Base-by-base conservation (phyloP, 2,797 vertebrate genomes). In the Semaprochilodus insignis region DNA sequence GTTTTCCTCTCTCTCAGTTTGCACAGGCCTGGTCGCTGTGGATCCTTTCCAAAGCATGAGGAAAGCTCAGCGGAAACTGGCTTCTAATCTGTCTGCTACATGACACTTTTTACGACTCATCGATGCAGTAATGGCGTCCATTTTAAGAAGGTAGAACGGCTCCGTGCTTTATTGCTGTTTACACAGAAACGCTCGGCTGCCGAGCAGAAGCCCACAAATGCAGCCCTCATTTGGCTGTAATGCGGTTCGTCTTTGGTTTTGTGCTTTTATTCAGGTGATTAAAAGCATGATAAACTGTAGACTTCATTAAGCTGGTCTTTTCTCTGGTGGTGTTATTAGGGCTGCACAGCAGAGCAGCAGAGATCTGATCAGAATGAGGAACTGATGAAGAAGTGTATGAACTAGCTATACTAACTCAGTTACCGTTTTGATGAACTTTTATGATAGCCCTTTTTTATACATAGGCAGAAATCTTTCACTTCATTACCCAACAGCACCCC, bases 151-250 rank as follows among this genome's bases (percentile, higher is more conserved):
- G 57, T 31, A 48, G 55, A 48, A 3, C n/a, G 15, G 31, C 27
- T 76, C 25, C 34, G 1, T 25, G 21, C n/a, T 76, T 62, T 76
- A 44, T 44, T 76, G 31, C 74, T 52, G 70, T n/a, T 62, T 60
- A n/a, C 57, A 60, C 57, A 25, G 74, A 76, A 72, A 52, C 55
- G 34, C 21, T 31, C 19, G 31, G 70, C 36, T 23, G 62, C 21
- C 0, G 23, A 15, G 54, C 8, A 6, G 48, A 78, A 65, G 21
- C 21, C 10, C 48, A 13, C 63, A 67, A 59, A 21, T 4, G 15
- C 27, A 57, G 59, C 8, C 91, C 87, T 92, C 84, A 90, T 92
- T 92, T 89, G 86, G 82, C 85, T 90, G 85, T 88, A 89, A 90
- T 90, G 87, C 86, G 88, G 84, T 91, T 90, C 89, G 86, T 65